These are phyloP conservation scores for Motacilla alba DNA, from an alignment of 2,113 vertebrate species.

Conservation along the genomic window DNA sequence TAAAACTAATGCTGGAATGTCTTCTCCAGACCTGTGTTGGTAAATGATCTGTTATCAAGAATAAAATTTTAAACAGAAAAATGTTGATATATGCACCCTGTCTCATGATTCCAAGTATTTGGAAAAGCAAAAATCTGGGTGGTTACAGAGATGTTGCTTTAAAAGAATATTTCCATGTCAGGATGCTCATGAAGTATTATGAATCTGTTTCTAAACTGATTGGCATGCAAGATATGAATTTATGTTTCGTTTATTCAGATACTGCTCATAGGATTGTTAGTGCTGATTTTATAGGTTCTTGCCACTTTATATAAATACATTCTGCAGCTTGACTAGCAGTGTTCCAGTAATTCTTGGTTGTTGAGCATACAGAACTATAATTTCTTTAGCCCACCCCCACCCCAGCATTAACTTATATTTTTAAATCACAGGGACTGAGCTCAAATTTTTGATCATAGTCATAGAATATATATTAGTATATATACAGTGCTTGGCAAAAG, in stretches of 20 bases:
- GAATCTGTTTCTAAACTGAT: neutral
- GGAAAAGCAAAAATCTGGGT: neutral
- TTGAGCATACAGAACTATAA: neutral
- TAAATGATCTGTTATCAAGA: neutral
- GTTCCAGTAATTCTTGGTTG: neutral
- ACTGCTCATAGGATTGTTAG: neutral
- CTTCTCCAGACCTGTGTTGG: neutral
- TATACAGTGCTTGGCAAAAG: neutral
- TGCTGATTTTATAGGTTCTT: neutral
- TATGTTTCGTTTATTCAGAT: neutral
- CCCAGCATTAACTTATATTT: neutral
- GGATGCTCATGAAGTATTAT: neutral
- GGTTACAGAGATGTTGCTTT: neutral
- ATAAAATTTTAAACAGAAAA: neutral
- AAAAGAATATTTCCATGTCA: neutral
- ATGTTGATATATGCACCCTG: neutral
- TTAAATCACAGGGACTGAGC: neutral
- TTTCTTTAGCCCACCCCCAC: neutral
- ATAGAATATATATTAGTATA: neutral
- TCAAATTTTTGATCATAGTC: neutral
- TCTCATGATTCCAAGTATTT: neutral
- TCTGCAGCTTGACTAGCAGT: neutral
- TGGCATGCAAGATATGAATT: neutral
- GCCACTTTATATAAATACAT: neutral
- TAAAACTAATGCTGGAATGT: neutral